Percentiles rank a stretch among this genome's conserved stretches.
Conservation (phyloP, 2,797 vertebrate species). For the Capromys pilorides region DNA sequence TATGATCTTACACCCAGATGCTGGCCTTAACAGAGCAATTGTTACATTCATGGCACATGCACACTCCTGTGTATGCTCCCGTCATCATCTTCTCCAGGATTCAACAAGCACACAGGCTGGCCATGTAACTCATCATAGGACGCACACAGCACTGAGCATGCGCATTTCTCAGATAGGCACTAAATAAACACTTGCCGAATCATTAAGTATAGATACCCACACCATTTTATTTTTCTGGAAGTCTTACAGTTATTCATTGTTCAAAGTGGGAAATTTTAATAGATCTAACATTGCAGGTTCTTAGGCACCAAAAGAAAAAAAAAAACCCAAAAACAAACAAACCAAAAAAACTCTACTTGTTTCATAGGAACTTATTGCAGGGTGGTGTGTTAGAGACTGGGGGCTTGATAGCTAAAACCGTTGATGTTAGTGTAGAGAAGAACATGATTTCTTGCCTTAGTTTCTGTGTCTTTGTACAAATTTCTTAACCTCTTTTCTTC, state of each 20-base stretch:
- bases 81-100: background rate
- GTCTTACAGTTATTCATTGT: background rate
- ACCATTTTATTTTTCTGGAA: background rate
- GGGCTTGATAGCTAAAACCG: background rate
- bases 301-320: background rate
- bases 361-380: background rate
- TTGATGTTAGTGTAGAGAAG: background rate
- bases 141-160: background rate
- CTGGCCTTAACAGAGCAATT: constrained; percentile 3
- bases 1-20: constrained; percentile 41
- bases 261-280: background rate
- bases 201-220: background rate
- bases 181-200: background rate
- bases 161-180: background rate
- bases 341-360: no score
- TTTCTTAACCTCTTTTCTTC: background rate
- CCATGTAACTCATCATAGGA: background rate
- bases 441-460: background rate
- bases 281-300: background rate
- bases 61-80: background rate
- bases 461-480: background rate
- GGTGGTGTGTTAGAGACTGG: background rate
- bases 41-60: background rate
- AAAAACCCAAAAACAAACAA: no score
- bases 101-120: background rate